These are phyloP conservation scores for Parelbella ahira DNA, from an alignment of 2,888 invertebrate genomes.

Conservation along the genomic window DNA sequence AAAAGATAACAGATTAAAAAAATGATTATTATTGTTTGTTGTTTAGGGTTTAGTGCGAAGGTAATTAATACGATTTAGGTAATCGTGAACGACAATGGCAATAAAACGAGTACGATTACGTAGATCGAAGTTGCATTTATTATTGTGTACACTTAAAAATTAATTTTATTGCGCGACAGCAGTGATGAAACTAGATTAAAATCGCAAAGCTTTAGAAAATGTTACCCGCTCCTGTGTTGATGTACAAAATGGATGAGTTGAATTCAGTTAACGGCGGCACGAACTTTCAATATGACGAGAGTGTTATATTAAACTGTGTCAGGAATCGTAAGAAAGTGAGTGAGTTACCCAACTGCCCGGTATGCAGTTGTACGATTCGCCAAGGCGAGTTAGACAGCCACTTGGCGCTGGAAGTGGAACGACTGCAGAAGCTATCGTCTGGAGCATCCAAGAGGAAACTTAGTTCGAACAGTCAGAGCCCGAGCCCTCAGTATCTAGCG, in stretches of 20 bases:
- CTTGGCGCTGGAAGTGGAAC: conserved; percentile 86
- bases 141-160: conserved; percentile 33
- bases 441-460: conserved; percentile 59
- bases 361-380: conserved; percentile 92
- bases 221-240: conserved; percentile 57
- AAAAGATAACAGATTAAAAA: conserved; percentile 13
- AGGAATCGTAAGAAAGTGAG: conserved; percentile 82
- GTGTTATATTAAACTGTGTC: conserved; percentile 67
- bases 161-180: conserved; percentile 40
- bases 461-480: conserved; percentile 44
- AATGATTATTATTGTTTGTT: conserved; percentile 20
- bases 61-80: conserved; percentile 27
- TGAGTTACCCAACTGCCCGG: conserved; percentile 91
- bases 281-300: conserved; percentile 55
- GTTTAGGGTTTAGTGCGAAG: conserved; percentile 11
- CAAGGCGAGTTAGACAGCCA: conserved; percentile 92
- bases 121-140: conserved; percentile 49
- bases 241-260: conserved; percentile 71
- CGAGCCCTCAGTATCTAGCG: conserved; percentile 39
- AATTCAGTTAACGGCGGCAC: conserved; percentile 43
- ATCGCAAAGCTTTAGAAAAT: conserved; percentile 57
- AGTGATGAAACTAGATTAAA: conserved; percentile 67
- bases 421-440: conserved; percentile 57
- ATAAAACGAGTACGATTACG: conserved; percentile 56
- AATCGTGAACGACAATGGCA: conserved; percentile 23